These are phyloP conservation scores for Clusia tigrina DNA, from an alignment of 2,888 invertebrate species.

Conservation along the genomic window DNA sequence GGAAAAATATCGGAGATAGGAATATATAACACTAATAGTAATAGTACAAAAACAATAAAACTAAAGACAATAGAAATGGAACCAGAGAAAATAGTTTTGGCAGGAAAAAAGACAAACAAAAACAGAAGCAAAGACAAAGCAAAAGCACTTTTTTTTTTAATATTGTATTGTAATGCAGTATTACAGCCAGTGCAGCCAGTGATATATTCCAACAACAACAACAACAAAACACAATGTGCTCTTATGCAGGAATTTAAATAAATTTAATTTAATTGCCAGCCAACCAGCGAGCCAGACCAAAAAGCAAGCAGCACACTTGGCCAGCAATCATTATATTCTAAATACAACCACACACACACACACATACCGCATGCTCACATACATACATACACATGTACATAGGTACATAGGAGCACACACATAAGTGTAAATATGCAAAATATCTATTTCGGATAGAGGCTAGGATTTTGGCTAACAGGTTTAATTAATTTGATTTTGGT, in stretches of 20 bases:
- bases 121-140: too few species aligned
- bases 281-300: too few species aligned
- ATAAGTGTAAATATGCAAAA: neutral
- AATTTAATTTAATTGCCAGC: conserved; percentile 58
- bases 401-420: neutral
- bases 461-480: neutral
- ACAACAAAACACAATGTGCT: conserved; percentile 40
- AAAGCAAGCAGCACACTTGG: conserved; percentile 16
- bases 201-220: conserved; percentile 23
- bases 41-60: neutral
- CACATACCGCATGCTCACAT: neutral
- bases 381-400: neutral
- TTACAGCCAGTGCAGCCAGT: conserved; percentile 1
- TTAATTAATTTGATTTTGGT: neutral
- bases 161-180: neutral
- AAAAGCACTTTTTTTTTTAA: neutral
- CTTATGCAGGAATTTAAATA: conserved; percentile 56
- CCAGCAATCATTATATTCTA: neutral
- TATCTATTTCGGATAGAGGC: neutral
- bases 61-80: neutral
- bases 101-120: too few species aligned
- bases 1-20: too few species aligned
- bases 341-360: neutral
- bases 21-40: too few species aligned
- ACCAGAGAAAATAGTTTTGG: neutral